Conservation (phyloP, 2,888 invertebrate species). For the Mamestra brassicae region DNA sequence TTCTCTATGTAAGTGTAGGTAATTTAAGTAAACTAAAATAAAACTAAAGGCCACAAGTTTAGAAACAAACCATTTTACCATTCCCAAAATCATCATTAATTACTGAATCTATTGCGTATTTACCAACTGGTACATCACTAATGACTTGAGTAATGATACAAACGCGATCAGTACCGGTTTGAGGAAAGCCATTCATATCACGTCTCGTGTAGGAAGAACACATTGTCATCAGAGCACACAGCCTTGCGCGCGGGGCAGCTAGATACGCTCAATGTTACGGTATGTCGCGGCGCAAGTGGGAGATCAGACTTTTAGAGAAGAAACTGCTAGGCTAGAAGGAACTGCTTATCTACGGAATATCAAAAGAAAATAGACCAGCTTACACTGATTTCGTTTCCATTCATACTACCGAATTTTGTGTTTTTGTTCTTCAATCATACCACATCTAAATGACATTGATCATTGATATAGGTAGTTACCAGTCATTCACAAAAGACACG, state of each 20-base stretch:
- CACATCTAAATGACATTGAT: no score
- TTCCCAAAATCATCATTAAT: not conserved
- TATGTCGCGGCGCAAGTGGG: conserved; percentile 9
- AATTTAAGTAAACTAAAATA: not conserved
- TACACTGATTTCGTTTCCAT: no score
- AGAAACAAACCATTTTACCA: not conserved
- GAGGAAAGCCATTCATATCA: conserved; percentile 41
- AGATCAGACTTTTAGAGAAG: not conserved
- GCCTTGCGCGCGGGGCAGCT: conserved; percentile 26
- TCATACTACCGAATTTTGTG: no score
- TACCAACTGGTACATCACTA: not conserved
- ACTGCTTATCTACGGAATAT: no score
- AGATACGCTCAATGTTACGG: conserved; percentile 46
- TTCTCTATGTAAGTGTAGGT: no score
- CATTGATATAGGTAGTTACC: no score
- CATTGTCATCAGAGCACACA: conserved; percentile 1
- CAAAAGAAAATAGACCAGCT: no score
- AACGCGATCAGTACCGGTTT: conserved; percentile 7
- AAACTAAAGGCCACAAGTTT: no score
- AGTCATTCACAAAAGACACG: no score
- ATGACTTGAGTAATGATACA: not conserved
- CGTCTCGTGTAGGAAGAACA: conserved; percentile 46
- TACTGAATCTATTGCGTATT: not conserved
- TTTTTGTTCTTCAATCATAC: no score
- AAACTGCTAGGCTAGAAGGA: no score